These are phyloP conservation scores for Helicoverpa zea DNA, from an alignment of 1,140 invertebrate genomes.

Conservation along the genomic window DNA sequence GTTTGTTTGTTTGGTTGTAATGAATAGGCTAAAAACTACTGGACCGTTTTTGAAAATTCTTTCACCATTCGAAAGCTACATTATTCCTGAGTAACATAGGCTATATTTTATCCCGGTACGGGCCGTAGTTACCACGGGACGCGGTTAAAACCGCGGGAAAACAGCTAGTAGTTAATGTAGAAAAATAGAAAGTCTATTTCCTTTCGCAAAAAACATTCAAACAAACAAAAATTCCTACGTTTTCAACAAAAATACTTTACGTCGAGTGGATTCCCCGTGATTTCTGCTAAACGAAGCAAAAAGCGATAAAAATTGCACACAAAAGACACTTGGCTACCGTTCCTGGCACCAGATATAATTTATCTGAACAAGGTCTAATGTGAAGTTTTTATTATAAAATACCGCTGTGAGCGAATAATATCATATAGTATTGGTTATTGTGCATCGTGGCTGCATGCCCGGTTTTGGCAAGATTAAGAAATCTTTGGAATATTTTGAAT, in stretches of 20 bases:
- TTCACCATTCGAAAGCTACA: too few relatives aligned
- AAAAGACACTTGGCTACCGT: conserved; percentile 25
- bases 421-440: conserved; percentile 9
- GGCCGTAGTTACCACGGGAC: too few relatives aligned
- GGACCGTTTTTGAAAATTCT: too few relatives aligned
- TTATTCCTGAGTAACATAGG: too few relatives aligned
- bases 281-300: conserved; percentile 35
- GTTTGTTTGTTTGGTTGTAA: too few relatives aligned
- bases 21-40: too few relatives aligned
- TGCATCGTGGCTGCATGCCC: background rate
- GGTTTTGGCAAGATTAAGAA: background rate
- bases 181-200: too few relatives aligned
- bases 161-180: too few relatives aligned
- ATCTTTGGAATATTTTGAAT: background rate
- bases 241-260: conserved; percentile 11
- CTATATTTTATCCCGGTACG: too few relatives aligned
- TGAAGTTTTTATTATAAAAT: conserved; percentile 31
- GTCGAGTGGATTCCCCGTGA: conserved; percentile 14
- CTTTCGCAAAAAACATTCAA: background rate
- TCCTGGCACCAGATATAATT: conserved; percentile 26
- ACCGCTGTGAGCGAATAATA: background rate
- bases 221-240: background rate
- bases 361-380: conserved; percentile 1
- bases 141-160: too few relatives aligned
- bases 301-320: conserved; percentile 36